A percentile compares a stretch with the other conserved stretches of the same genome.
phyloP scores from a whole-genome alignment of 2,888 invertebrate genomes.

The Ophraella communa region DNA sequence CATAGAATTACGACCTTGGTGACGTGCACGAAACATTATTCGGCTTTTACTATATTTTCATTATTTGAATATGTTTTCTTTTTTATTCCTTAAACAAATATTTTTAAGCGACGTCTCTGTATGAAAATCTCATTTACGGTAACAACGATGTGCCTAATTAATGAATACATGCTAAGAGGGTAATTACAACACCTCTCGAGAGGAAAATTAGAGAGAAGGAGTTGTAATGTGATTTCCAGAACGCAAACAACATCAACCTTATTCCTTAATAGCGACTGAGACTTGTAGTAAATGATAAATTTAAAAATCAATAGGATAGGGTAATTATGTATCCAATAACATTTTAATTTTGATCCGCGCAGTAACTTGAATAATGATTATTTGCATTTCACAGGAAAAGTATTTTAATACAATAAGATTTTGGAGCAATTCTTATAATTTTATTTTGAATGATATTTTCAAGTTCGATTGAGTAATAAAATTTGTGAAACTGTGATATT shows the following conservation, averaged over 20 bases:
- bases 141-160: slow-evolving; percentile 9
- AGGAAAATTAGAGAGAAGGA: slow-evolving; percentile 1
- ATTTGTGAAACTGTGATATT: no score
- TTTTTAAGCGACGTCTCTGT: background rate
- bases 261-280: background rate
- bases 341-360: no score
- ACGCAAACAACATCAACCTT: background rate
- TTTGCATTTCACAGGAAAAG: no score
- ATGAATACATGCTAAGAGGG: slow-evolving; percentile 13
- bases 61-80: no score
- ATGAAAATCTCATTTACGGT: background rate
- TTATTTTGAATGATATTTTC: no score
- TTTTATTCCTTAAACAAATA: background rate
- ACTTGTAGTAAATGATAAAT: background rate
- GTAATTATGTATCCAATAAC: background rate
- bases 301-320: background rate
- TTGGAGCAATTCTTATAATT: no score
- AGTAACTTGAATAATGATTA: no score
- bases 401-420: no score
- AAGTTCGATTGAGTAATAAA: no score
- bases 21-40: no score
- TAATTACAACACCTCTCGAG: slow-evolving; percentile 21
- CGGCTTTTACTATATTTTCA: no score
- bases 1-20: no score
- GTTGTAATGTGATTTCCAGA: background rate